A percentile compares a stretch with the other conserved stretches of the same genome.
phyloP scores from a whole-genome alignment of 1,140 invertebrate species.

The Zaprionus ghesquierei region DNA sequence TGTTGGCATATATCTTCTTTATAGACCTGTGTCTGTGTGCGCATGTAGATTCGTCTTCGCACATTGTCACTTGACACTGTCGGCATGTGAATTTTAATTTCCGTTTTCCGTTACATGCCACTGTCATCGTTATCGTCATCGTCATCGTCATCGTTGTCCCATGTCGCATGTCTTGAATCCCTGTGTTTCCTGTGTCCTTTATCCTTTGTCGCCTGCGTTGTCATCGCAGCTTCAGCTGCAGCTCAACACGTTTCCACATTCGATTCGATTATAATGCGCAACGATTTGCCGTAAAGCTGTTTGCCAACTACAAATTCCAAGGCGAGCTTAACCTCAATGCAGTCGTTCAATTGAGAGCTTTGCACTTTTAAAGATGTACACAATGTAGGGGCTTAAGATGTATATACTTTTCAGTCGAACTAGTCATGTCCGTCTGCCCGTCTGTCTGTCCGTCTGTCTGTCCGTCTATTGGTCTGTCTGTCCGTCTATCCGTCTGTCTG shows the following conservation, averaged over 20 bases:
- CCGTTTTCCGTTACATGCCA: constrained; percentile 68
- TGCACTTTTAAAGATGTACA: no score
- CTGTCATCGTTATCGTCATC: constrained; percentile 53
- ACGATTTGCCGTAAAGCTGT: neutral
- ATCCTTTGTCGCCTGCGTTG: neutral
- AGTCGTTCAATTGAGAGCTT: neutral
- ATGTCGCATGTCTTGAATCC: no score
- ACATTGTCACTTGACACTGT: constrained; percentile 33
- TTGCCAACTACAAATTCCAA: neutral
- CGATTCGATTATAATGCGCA: neutral
- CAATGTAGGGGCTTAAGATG: no score
- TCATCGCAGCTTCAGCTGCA: neutral
- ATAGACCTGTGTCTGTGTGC: neutral
- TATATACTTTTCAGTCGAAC: no score
- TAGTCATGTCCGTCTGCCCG: no score
- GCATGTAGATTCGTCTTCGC: constrained; percentile 9
- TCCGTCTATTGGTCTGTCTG: no score
- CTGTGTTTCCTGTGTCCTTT: neutral
- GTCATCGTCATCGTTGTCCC: constrained; percentile 40
- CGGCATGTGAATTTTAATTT: constrained; percentile 68
- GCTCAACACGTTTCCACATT: neutral
- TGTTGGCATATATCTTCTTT: constrained; percentile 26
- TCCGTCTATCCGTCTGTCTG: no score
- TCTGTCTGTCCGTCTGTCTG: no score
- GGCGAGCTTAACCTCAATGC: neutral